Base-by-base conservation (phyloP, 2,797 vertebrate genomes). In the Echeneis naucrates region DNA sequence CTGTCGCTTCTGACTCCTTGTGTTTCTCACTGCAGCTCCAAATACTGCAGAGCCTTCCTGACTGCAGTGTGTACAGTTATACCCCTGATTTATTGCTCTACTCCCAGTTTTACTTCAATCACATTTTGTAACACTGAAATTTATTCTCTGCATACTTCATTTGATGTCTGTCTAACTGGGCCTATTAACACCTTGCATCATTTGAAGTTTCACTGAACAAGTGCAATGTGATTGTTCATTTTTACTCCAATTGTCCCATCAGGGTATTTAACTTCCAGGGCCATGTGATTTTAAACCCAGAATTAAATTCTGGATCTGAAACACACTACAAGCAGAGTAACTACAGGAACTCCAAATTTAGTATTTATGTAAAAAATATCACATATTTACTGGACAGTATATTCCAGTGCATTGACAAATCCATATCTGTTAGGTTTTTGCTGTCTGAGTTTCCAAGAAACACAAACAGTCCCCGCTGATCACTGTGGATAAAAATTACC, bases 1-100 rank as follows among this genome's bases (percentile, higher is more conserved):
- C 26, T 24, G 33, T 27, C 58, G 77, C n/a, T n/a, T n/a, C n/a
- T n/a, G 54, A 60, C 54, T 57, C 61, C 53, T 48, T 56, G 11
- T 64, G 56, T 65, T 58, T 72, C 65, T 72, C 72, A 23, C 70
- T 78, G 59, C 81, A 75, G 68, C 42, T 63, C n/a, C n/a, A 70
- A 30, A 47, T 21, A 44, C 80, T 71, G 79, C 77, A 75, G 66
- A 68, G 75, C 65, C 60, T 53, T 68, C 53, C 50, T 42, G 26
- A 33, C 66, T 75, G 73, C 77, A 77, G 57, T 32, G 3, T 35
- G 35, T 55, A 47, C 40, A 33, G 33, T 23, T 52, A 21, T 50
- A 35, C 38, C 40, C 12, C 55, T 53, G 16, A n/a, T n/a, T n/a
- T n/a, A n/a, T n/a, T 38, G 16, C 24, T 48, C 32, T 9, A 7